Percentiles rank a stretch among this genome's conserved stretches.
These are phyloP conservation scores for Regulus satrapa DNA, from an alignment of 2,113 vertebrate genomes.

Conservation along the genomic window DNA sequence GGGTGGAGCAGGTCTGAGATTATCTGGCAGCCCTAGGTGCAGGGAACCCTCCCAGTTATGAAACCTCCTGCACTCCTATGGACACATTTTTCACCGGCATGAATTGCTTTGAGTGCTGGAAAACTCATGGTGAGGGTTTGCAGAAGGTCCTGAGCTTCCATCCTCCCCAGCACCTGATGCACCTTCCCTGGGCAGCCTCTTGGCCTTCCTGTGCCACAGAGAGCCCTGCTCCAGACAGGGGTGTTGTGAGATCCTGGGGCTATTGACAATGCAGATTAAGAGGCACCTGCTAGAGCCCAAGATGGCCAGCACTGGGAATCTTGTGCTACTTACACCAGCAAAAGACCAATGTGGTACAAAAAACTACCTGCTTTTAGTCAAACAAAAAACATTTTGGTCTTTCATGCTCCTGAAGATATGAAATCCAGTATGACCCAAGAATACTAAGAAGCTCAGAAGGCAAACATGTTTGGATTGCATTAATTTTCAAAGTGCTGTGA, in stretches of 20 bases:
- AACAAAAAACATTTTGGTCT: background rate
- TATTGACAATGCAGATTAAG: background rate
- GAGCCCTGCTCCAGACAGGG: background rate
- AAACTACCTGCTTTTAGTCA: background rate
- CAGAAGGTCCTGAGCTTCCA: background rate
- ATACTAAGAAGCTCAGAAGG: background rate
- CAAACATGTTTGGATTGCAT: fast-evolving
- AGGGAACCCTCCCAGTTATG: background rate
- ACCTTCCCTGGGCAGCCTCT: background rate
- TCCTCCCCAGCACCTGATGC: background rate
- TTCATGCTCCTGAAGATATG: background rate
- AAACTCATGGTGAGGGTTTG: background rate
- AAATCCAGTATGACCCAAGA: background rate
- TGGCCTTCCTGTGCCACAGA: fast-evolving
- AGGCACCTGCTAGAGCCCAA: background rate
- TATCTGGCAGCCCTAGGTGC: background rate
- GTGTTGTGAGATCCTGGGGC: fast-evolving
- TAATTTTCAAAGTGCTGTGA: background rate
- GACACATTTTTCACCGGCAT: background rate
- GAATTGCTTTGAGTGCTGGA: background rate
- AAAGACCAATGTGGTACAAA: background rate
- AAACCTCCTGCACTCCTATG: background rate
- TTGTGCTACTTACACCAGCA: background rate
- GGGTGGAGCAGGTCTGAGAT: background rate
- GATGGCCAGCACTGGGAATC: fast-evolving